Conservation (phyloP, 1,140 invertebrate species). For the Calephelis virginiensis region DNA sequence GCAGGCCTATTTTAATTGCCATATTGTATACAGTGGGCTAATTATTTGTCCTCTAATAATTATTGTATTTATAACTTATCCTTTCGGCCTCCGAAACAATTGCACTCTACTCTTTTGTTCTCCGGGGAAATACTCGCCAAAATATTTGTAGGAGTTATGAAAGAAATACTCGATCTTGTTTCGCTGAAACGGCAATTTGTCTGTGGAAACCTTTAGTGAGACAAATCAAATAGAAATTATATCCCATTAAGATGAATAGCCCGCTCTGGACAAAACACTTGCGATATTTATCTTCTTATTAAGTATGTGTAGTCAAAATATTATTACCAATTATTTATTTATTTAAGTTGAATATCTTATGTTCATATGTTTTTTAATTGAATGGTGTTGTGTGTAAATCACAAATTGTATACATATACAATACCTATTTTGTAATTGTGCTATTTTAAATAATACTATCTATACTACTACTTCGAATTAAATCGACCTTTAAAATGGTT, state of each 20-base stretch:
- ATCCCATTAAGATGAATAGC: constrained; percentile 7
- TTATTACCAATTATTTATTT: too few species aligned
- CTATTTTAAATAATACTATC: too few species aligned
- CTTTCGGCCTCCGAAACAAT: constrained; percentile 1
- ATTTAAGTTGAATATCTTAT: too few species aligned
- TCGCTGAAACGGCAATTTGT: not conserved
- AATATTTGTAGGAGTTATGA: constrained; percentile 5
- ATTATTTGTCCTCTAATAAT: constrained; percentile 4
- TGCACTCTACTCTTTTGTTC: not conserved
- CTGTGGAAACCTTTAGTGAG: constrained; percentile 5
- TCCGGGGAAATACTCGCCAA: constrained; percentile 3
- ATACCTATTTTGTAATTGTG: too few species aligned
- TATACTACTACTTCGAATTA: too few species aligned
- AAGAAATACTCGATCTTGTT: constrained; percentile 8
- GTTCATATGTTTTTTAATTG: too few species aligned
- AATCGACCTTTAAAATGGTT: too few species aligned
- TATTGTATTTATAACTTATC: constrained; percentile 7
- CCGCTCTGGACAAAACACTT: not conserved
- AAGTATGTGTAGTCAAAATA: not conserved
- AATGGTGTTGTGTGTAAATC: too few species aligned
- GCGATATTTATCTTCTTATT: constrained; percentile 7
- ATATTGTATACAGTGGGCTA: constrained; percentile 4
- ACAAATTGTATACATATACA: too few species aligned
- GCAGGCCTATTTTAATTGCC: constrained; percentile 3
- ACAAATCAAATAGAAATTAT: constrained; percentile 14